Evolutionary conservation across 2,797 vertebrate species (phyloP).

Genomic region (Gallinago solitaria): DNA sequence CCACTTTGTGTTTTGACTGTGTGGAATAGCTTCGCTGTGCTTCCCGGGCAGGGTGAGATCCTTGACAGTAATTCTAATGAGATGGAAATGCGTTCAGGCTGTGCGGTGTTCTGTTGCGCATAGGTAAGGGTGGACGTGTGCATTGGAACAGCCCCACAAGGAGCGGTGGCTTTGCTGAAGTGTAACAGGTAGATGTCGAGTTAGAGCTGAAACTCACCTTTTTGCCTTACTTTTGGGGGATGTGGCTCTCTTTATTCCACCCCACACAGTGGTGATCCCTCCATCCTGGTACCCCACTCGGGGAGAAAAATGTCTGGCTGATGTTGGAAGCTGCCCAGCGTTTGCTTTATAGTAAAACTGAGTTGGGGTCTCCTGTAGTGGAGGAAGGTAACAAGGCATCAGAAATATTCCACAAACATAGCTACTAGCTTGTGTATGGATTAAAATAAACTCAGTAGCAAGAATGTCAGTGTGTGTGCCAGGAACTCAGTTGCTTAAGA

Average conservation of each 20-base stretch:
- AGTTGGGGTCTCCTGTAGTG: neutral
- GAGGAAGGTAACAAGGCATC: neutral
- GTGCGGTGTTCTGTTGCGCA: neutral
- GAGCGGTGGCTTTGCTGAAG: neutral
- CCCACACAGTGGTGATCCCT: neutral
- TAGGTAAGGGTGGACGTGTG: neutral
- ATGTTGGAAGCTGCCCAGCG: neutral
- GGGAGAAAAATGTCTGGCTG: neutral
- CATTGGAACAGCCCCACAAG: fast-evolving
- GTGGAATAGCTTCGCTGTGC: neutral
- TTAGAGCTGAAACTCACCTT: neutral
- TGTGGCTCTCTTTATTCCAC: neutral
- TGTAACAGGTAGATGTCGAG: neutral
- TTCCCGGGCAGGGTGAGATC: neutral
- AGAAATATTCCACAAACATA: neutral
- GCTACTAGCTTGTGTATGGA: neutral
- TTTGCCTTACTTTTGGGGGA: neutral
- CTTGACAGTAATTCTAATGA: neutral
- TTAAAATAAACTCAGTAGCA: neutral
- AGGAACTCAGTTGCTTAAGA: neutral
- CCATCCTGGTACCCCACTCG: neutral
- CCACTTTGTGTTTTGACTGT: neutral
- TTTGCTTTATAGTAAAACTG: neutral
- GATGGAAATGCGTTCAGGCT: neutral
- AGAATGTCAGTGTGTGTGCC: neutral